Base-by-base conservation (phyloP, 2,113 vertebrate species). In the Anhinga anhinga region DNA sequence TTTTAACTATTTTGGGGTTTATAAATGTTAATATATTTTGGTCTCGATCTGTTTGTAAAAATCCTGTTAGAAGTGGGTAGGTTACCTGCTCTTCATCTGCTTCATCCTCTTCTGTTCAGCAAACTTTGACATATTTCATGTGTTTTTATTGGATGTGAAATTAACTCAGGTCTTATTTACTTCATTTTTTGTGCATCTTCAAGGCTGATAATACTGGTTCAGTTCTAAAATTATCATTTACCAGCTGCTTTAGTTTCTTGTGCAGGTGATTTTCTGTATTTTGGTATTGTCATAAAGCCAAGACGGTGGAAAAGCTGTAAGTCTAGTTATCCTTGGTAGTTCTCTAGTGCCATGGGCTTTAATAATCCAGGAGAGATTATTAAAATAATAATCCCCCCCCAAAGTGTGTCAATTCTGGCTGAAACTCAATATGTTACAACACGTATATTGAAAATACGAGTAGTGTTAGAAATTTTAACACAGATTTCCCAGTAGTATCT, bases 391-490 rank as follows among this genome's bases (percentile, higher is more conserved):
- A 45, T 18, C 44, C 45, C 45, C 44, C 45, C 45, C 5, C 9
- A 7, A 30, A 4, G 85, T 97, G 94, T 96, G 93, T 84, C 27
- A 61, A 17, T 95, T 97, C 83, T 91, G 87, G 79, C 52, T 96
- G 89, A 97, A 97, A 95, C 78, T 93, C 92, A 93, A 13, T 89
- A 66, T 96, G 88, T 95, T 79, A 47, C 30, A 29, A 72, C 85
- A 91, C 88, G 88, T 95, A 78, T 81, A 91, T 85, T 73, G 25
- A 72, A 74, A 58, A 70, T 84, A 82, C 34, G 56, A 65, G 65
- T 8, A 67, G 8, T 47, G 67, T 55, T 95, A 93, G 34, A 55
- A 86, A 38, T 86, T 25, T 62, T 70, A 56, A 21, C 16, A 16
- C 21, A 21, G 7, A 10, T 73, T 58, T 82, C 34, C 25, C 12